A percentile compares a stretch with the other conserved stretches of the same genome.
These are phyloP conservation scores for Coboldia fuscipes DNA, from an alignment of 1,140 invertebrate genomes.

Conservation along the genomic window DNA sequence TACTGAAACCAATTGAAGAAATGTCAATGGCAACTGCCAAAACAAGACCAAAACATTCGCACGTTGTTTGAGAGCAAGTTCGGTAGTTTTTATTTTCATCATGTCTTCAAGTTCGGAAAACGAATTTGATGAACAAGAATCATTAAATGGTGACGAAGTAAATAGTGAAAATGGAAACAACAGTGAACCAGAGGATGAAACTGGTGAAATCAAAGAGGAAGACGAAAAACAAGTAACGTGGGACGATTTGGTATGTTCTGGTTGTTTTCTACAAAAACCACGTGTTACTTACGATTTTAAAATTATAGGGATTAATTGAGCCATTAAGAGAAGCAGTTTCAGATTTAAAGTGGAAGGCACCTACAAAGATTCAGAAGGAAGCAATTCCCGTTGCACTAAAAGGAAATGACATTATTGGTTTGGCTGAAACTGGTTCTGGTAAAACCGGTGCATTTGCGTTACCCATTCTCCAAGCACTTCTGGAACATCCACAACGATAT, in stretches of 20 bases:
- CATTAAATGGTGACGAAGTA: too few species aligned
- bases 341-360: slow-evolving; percentile 79
- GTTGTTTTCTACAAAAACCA: slow-evolving; percentile 3
- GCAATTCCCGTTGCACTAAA: slow-evolving; percentile 75
- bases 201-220: slow-evolving; percentile 7
- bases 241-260: slow-evolving; percentile 33
- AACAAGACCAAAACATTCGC: too few species aligned
- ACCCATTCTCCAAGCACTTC: slow-evolving; percentile 77
- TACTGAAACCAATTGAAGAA: too few species aligned
- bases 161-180: not conserved
- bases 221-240: slow-evolving; percentile 25
- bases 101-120: too few species aligned
- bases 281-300: not conserved
- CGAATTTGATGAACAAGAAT: too few species aligned
- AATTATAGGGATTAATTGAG: slow-evolving; percentile 70
- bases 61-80: too few species aligned
- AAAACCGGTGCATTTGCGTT: slow-evolving; percentile 96
- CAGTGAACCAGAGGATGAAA: not conserved
- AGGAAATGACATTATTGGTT: slow-evolving; percentile 88
- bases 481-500: slow-evolving; percentile 80
- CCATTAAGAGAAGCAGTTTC: slow-evolving; percentile 78
- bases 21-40: too few species aligned
- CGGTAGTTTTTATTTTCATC: too few species aligned
- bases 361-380: slow-evolving; percentile 88
- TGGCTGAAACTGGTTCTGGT: slow-evolving; percentile 95